A percentile compares a stretch with the other conserved stretches of the same genome.
Evolutionary conservation across 2,113 vertebrate genomes (phyloP).

Genomic region (Tor tambroides): DNA sequence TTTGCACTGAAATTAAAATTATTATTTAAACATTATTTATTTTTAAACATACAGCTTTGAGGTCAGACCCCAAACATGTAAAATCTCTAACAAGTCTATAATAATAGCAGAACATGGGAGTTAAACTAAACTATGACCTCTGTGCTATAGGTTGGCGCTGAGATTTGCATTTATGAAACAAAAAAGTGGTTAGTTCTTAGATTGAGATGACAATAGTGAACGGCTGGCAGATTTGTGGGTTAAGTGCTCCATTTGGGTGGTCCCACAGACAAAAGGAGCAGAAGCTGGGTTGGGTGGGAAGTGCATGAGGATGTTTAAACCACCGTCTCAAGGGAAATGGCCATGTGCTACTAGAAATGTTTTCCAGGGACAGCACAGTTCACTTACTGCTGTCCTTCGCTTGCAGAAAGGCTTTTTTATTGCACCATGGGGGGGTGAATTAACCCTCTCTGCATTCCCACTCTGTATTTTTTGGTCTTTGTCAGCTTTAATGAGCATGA

Average conservation of each 20-base stretch:
- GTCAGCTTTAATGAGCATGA: slow-evolving; percentile 14
- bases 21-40: too few species aligned
- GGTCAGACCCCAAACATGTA: not conserved
- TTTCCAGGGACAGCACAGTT: slow-evolving; percentile 43
- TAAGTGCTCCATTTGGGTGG: slow-evolving; percentile 71
- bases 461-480: not conserved
- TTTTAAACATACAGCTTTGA: not conserved
- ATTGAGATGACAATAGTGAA: slow-evolving; percentile 42
- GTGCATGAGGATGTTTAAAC: slow-evolving; percentile 50
- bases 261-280: slow-evolving; percentile 64
- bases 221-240: slow-evolving; percentile 47
- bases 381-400: slow-evolving; percentile 13
- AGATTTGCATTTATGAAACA: slow-evolving; percentile 27
- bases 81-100: not conserved
- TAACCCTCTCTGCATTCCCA: slow-evolving; percentile 2
- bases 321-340: slow-evolving; percentile 68
- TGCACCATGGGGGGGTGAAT: slow-evolving; percentile 16
- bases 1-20: too few species aligned
- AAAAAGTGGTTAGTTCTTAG: slow-evolving; percentile 33
- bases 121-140: not conserved
- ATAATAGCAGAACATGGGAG: not conserved
- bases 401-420: not conserved
- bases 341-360: slow-evolving; percentile 69
- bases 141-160: not conserved
- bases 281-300: slow-evolving; percentile 61